phyloP scores from a whole-genome alignment of 2,888 invertebrate genomes.

The Drosophila suboccidentalis region DNA sequence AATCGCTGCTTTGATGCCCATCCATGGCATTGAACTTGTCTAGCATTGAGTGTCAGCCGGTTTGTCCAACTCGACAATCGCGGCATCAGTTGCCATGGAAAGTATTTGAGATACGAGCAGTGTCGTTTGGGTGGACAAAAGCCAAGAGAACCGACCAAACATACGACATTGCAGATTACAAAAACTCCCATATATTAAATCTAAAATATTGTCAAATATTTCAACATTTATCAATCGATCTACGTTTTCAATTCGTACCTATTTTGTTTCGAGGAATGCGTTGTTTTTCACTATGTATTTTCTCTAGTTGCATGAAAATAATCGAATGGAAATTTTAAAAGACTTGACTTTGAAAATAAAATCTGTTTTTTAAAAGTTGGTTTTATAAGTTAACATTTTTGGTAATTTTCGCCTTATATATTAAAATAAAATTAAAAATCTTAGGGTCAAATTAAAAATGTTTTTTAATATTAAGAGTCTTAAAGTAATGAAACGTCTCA shows the following conservation, averaged over 20 bases:
- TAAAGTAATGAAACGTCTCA: too few species aligned
- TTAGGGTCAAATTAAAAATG: too few species aligned
- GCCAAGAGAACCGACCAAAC: neutral
- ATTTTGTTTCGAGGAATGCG: neutral
- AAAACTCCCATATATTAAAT: conserved; percentile 4
- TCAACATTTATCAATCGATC: neutral
- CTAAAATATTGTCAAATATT: conserved; percentile 18
- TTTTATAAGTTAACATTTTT: too few species aligned
- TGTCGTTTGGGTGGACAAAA: conserved; percentile 14
- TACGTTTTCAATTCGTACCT: neutral
- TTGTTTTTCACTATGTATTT: too few species aligned
- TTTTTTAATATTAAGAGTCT: too few species aligned
- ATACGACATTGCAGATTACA: conserved; percentile 4
- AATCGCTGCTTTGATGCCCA: conserved; percentile 70
- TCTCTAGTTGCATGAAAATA: too few species aligned
- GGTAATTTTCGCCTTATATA: too few species aligned
- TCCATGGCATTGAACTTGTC: conserved; percentile 81
- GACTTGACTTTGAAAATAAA: too few species aligned
- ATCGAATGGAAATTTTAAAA: too few species aligned
- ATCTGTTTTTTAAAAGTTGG: too few species aligned
- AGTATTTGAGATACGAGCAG: conserved; percentile 43
- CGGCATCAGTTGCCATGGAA: conserved; percentile 52
- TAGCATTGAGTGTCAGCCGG: conserved; percentile 70
- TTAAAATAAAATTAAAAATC: too few species aligned
- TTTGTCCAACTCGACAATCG: conserved; percentile 63